Conservation (phyloP, 2,797 vertebrate genomes). For the Halcyon smyrnensis region DNA sequence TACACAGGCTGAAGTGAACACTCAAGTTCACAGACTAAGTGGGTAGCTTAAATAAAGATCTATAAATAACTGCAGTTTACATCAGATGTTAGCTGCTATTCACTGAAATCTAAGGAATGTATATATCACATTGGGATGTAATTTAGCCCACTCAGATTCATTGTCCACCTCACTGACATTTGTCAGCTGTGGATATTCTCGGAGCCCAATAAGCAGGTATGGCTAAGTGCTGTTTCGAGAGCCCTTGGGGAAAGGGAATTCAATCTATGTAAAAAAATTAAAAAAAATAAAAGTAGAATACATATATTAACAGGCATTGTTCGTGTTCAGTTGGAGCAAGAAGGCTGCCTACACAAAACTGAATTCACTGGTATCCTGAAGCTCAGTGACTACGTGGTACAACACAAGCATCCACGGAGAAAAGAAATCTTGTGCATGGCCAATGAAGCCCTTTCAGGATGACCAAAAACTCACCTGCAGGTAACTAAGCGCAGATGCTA, state of each 20-base stretch:
- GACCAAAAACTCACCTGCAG: neutral
- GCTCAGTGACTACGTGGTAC: neutral
- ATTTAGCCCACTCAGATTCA: slow-evolving; percentile 23
- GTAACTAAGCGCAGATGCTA: neutral
- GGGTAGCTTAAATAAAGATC: slow-evolving; percentile 59
- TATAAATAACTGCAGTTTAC: neutral
- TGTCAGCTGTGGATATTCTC: neutral
- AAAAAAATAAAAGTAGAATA: neutral
- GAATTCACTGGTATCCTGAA: neutral
- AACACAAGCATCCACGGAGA: neutral
- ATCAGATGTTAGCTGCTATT: slow-evolving; percentile 9
- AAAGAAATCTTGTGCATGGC: fast-evolving
- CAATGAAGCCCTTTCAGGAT: neutral
- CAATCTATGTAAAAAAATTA: neutral
- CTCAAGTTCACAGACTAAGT: neutral
- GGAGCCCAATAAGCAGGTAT: neutral
- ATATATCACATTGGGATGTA: neutral
- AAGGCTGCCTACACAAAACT: neutral
- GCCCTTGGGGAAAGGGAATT: neutral
- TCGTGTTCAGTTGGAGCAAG: neutral
- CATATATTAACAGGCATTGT: neutral
- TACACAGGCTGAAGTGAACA: neutral
- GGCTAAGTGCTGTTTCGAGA: neutral
- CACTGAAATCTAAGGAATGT: neutral
- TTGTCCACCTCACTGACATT: neutral